Evolutionary conservation across 2,113 vertebrate genomes (phyloP).

Genomic region (Mola mola): DNA sequence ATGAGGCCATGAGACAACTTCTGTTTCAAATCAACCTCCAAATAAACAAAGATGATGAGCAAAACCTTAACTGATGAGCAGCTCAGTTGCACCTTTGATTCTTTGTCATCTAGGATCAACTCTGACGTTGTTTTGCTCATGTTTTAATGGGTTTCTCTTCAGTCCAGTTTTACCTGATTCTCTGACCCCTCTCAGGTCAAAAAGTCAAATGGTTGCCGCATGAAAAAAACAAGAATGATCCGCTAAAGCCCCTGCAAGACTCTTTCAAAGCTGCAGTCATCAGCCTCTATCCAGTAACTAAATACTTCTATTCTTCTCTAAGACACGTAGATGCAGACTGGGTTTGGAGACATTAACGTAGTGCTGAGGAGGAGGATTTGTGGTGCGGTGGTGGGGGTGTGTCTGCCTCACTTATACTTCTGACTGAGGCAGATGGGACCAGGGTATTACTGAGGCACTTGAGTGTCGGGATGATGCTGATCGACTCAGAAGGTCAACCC

Average conservation of each 20-base stretch:
- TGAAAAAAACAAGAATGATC: constrained; percentile 48
- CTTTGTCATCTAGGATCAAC: constrained; percentile 29
- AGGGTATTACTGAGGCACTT: constrained; percentile 65
- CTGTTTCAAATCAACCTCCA: constrained; percentile 6
- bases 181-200: constrained; percentile 53
- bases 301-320: constrained; percentile 63
- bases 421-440: constrained; percentile 53
- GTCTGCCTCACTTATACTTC: constrained; percentile 21
- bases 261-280: constrained; percentile 58
- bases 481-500: constrained; percentile 72
- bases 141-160: constrained; percentile 21
- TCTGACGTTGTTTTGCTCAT: constrained; percentile 12
- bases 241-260: constrained; percentile 43
- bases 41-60: constrained; percentile 1
- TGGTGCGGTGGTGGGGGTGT: background rate
- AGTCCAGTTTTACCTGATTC: constrained; percentile 38
- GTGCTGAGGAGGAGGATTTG: constrained; percentile 62
- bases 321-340: constrained; percentile 45
- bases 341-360: constrained; percentile 51
- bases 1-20: background rate
- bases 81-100: constrained; percentile 38
- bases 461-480: constrained; percentile 66
- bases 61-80: constrained; percentile 7
- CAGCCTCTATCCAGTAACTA: constrained; percentile 52
- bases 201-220: constrained; percentile 40